Percentiles rank a stretch among this genome's conserved stretches.
These are phyloP conservation scores for Malurus leucopterus DNA, from an alignment of 2,797 vertebrate species.

Conservation along the genomic window DNA sequence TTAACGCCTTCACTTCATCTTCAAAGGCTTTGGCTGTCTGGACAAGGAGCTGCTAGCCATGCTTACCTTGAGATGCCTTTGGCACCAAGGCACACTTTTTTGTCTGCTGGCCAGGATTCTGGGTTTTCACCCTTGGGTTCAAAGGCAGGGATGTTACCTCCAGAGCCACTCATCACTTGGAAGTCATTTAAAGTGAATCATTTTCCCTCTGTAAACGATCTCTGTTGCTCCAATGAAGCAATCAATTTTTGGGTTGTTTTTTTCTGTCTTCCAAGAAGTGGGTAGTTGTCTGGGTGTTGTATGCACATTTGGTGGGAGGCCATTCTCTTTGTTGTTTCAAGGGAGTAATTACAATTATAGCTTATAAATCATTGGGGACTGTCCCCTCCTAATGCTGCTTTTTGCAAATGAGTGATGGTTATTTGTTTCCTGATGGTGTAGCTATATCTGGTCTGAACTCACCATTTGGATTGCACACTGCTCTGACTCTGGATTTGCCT, in stretches of 20 bases:
- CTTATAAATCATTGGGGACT: slow-evolving; percentile 62
- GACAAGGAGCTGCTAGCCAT: not conserved
- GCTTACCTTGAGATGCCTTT: not conserved
- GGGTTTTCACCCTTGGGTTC: not conserved
- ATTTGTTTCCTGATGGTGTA: slow-evolving; percentile 47
- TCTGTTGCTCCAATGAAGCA: slow-evolving; percentile 58
- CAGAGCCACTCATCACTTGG: not conserved
- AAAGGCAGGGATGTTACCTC: not conserved
- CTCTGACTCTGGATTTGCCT: slow-evolving; percentile 65
- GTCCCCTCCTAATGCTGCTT: slow-evolving; percentile 52
- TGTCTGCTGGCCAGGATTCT: not conserved
- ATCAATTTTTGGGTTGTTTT: slow-evolving; percentile 22
- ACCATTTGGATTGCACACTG: slow-evolving; percentile 48
- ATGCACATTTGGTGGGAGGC: slow-evolving; percentile 33
- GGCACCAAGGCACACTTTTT: not conserved
- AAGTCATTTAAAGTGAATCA: slow-evolving; percentile 24
- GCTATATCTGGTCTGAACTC: slow-evolving; percentile 58
- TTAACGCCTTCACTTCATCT: not conserved
- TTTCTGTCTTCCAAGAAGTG: not conserved
- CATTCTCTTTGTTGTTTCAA: slow-evolving; percentile 57
- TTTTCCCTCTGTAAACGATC: slow-evolving; percentile 25
- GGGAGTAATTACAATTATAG: slow-evolving; percentile 62
- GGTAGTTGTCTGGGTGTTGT: not conserved
- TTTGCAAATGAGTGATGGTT: slow-evolving; percentile 48
- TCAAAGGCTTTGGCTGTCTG: slow-evolving; percentile 3